Conservation (phyloP, 2,888 invertebrate species). For the Epinotia nisella region DNA sequence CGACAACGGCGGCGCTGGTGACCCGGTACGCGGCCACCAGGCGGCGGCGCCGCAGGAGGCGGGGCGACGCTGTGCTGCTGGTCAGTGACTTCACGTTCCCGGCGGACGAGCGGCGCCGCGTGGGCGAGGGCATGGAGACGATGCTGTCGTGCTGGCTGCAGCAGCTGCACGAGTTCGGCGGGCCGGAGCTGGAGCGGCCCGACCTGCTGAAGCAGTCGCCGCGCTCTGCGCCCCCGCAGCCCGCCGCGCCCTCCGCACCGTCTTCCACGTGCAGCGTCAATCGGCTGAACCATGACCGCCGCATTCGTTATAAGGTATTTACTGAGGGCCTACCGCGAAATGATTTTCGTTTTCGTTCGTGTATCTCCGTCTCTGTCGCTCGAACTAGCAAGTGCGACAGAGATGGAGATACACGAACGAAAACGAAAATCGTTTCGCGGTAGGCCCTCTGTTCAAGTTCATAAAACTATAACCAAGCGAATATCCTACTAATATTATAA, state of each 20-base stretch:
- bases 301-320: conserved; percentile 92
- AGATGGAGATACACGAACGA: no score
- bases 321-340: no score
- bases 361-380: no score
- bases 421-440: no score
- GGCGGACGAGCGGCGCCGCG: conserved; percentile 67
- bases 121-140: conserved; percentile 91
- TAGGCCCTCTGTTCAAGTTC: not conserved
- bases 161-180: conserved; percentile 92
- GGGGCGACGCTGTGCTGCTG: conserved; percentile 57
- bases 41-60: conserved; percentile 56
- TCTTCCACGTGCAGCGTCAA: conserved; percentile 80
- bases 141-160: conserved; percentile 95
- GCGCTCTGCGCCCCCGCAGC: conserved; percentile 74
- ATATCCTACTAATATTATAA: no score
- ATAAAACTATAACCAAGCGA: not conserved
- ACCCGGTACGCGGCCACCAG: conserved; percentile 49
- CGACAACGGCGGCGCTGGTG: conserved; percentile 40
- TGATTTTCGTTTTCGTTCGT: no score
- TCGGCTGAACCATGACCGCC: conserved; percentile 85
- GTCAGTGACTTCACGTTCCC: conserved; percentile 61
- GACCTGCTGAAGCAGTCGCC: conserved; percentile 91
- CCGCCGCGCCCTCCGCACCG: conserved; percentile 71
- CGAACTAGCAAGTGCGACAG: no score
- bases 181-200: conserved; percentile 93